Evolutionary conservation across 2,888 invertebrate species (phyloP), one percentile per base, ranked within the genome.

Genomic region (Nematopogon swammerdamellus): DNA sequence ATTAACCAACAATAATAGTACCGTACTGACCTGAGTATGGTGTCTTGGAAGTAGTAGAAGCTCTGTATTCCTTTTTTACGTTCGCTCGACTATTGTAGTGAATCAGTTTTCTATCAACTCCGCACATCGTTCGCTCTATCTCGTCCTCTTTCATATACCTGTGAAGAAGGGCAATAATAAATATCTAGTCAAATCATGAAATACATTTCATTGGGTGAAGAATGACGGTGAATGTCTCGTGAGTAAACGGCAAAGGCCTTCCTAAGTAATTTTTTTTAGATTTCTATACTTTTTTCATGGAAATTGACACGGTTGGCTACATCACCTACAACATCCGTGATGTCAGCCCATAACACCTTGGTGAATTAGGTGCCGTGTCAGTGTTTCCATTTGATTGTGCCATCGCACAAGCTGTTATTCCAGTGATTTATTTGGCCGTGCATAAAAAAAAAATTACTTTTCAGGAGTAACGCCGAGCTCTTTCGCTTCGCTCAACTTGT

Each of bases 401-500:
- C n/a, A n/a, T n/a, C n/a, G n/a, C n/a, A n/a, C n/a, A n/a, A n/a
- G n/a, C n/a, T n/a, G n/a, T n/a, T n/a, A n/a, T n/a, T n/a, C n/a
- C n/a, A n/a, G n/a, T n/a, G n/a, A n/a, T n/a, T n/a, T n/a, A n/a
- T n/a, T n/a, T n/a, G n/a, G n/a, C n/a, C n/a, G n/a, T n/a, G n/a
- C n/a, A n/a, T n/a, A n/a, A n/a, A n/a, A n/a, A 25, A 25, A 25
- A 4, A 43, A 61, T 55, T 57, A 77, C 77, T 70, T 74, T 49
- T 74, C 75, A 14, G 73, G 72, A 3, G 73, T 71, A 0, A 63
- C 60, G 2, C 63, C 60, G 0, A 77, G 64, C 55, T 74, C 70
- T 18, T 74, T 70, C 0, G 74, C 66, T 14, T 75, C 76, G 45
- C 86, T 86, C 18, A 97, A 79, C 49, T 94, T 91, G 62, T 96